Evolutionary conservation across 2,888 invertebrate species (phyloP), one percentile per base, ranked within the genome.

Genomic region (Charanyca ferruginea): DNA sequence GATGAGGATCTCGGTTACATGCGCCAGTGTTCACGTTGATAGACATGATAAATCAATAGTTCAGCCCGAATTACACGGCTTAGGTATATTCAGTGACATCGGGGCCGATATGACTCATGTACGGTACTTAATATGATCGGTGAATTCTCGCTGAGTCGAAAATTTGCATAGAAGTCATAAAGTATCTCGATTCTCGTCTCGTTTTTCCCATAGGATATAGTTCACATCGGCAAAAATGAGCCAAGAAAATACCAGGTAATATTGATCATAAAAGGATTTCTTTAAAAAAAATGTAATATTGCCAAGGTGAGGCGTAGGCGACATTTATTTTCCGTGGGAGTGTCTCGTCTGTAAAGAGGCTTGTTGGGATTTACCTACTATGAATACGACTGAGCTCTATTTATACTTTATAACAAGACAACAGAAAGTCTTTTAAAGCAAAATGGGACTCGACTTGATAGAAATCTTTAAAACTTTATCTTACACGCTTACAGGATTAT

Each of bases 381-480:
- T 81, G 83, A 85, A 83, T 81, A 86, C 77, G 68, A 75, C 68
- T 77, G 58, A 76, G 64, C 73, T 79, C 77, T 79, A 81, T 84
- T 86, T 84, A 84, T 84, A 83, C 80, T 86, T 85, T 81, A 78
- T 82, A 81, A 81, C 79, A 82, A 85, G 83, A 79, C 77, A 77
- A 75, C 67, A 67, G 58, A 70, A 79, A 82, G 77, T 81, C 73
- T 80, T 85, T 83, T 80, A 77, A 84, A 84, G 80, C 82, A 78
- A 71, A 69, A 58, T 53, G 69, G 52, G 61, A 57, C 54, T 49
- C 53, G 66, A 72, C 77, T 83, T 70, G 73, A 85, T 81, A 81
- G 79, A 83, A 84, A 84, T 84, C 74, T 81, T 83, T 74, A 78
- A 81, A 85, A 82, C 71, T 85, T 77, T 48, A 63, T 54, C 52